These are phyloP conservation scores for Anticlea derivata DNA, from an alignment of 2,888 invertebrate genomes.

Conservation along the genomic window DNA sequence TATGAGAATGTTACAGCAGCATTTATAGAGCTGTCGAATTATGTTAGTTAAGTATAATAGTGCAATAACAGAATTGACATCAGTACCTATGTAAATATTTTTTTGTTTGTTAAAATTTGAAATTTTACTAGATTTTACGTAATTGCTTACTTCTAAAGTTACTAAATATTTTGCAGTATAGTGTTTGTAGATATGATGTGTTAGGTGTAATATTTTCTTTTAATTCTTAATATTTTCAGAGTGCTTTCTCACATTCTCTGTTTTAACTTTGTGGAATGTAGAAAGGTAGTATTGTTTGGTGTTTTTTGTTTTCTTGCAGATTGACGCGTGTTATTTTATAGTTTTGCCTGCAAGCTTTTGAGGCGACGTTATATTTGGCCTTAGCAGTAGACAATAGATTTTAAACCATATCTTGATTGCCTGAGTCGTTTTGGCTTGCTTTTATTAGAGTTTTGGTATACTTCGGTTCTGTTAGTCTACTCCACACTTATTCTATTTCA, in stretches of 20 bases:
- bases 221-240: not conserved
- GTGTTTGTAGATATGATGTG: not conserved
- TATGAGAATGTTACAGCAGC: too few relatives aligned
- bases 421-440: not conserved
- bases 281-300: not conserved
- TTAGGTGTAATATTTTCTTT: not conserved
- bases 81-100: too few relatives aligned
- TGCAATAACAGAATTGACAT: too few relatives aligned
- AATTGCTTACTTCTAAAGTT: too few relatives aligned
- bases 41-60: too few relatives aligned
- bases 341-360: constrained; percentile 8
- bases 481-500: not conserved
- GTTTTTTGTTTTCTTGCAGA: constrained; percentile 5
- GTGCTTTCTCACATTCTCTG: not conserved
- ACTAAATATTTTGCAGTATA: too few relatives aligned
- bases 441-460: not conserved
- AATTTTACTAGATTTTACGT: not conserved
- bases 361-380: not conserved
- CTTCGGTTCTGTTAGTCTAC: not conserved
- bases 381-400: not conserved
- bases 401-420: not conserved
- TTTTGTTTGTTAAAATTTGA: not conserved
- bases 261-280: not conserved
- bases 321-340: not conserved
- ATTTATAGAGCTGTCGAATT: too few relatives aligned